Evolutionary conservation across 2,113 vertebrate genomes (phyloP).

Genomic region (Protobothrops flavoviridis): DNA sequence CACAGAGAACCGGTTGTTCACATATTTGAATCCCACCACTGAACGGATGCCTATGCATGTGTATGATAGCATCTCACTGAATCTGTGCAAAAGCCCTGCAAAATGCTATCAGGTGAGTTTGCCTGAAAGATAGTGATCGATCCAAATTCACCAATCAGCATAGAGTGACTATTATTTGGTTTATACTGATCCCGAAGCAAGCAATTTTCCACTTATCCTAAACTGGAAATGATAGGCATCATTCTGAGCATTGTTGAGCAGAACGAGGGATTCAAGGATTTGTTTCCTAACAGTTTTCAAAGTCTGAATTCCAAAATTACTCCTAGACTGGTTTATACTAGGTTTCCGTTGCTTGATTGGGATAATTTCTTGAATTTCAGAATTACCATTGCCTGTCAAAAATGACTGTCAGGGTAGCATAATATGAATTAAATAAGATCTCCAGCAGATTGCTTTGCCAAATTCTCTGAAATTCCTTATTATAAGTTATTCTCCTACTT

Average conservation of each 20-base stretch:
- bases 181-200: not conserved
- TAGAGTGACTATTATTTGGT: not conserved
- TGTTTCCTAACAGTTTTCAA: conserved; percentile 10
- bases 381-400: not conserved
- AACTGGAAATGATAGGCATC: not conserved
- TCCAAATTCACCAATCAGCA: not conserved
- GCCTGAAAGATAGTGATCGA: not conserved
- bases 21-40: too few relatives aligned
- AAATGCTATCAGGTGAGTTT: not conserved
- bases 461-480: not conserved
- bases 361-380: not conserved
- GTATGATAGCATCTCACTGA: not conserved
- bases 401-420: not conserved
- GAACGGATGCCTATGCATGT: not conserved
- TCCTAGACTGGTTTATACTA: not conserved
- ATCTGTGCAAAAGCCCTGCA: not conserved
- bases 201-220: not conserved
- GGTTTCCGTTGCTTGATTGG: not conserved
- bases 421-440: not conserved
- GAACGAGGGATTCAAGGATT: not conserved
- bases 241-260: conserved; percentile 1
- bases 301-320: not conserved
- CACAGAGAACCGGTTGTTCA: too few relatives aligned
- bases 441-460: not conserved
- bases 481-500: not conserved